Percentiles rank a stretch among this genome's conserved stretches.
Evolutionary conservation across 2,113 vertebrate genomes (phyloP).

Genomic region (Elaphurus davidianus): DNA sequence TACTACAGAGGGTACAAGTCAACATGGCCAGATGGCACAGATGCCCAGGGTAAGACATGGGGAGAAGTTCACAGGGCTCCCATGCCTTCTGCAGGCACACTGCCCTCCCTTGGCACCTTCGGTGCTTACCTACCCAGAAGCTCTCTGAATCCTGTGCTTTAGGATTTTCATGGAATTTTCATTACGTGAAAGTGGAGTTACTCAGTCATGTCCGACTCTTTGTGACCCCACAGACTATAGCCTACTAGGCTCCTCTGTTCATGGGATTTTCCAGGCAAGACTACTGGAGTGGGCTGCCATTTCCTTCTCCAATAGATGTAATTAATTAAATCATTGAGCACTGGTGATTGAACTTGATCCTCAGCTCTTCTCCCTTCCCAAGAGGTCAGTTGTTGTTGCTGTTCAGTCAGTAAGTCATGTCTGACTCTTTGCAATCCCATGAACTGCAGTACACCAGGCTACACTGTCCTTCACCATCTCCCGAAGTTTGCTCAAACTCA

Average conservation of each 20-base stretch:
- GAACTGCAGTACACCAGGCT: not conserved
- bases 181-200: not conserved
- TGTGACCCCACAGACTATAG: too few relatives aligned
- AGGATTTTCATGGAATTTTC: not conserved
- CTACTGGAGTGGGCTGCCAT: too few relatives aligned
- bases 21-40: not conserved
- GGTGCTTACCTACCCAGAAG: not conserved
- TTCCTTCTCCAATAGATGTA: not conserved
- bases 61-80: not conserved
- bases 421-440: not conserved
- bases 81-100: rapidly evolving
- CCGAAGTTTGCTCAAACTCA: not conserved
- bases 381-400: not conserved
- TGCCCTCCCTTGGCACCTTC: not conserved
- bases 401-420: not conserved
- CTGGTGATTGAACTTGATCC: not conserved
- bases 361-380: not conserved
- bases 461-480: not conserved
- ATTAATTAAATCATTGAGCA: not conserved
- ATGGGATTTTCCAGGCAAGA: too few relatives aligned
- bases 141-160: not conserved
- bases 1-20: not conserved
- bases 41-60: not conserved
- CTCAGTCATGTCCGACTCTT: too few relatives aligned
- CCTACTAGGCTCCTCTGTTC: too few relatives aligned